Percentiles rank a stretch among this genome's conserved stretches.
Conservation (phyloP, 1,140 invertebrate species). For the Plodia interpunctella region DNA sequence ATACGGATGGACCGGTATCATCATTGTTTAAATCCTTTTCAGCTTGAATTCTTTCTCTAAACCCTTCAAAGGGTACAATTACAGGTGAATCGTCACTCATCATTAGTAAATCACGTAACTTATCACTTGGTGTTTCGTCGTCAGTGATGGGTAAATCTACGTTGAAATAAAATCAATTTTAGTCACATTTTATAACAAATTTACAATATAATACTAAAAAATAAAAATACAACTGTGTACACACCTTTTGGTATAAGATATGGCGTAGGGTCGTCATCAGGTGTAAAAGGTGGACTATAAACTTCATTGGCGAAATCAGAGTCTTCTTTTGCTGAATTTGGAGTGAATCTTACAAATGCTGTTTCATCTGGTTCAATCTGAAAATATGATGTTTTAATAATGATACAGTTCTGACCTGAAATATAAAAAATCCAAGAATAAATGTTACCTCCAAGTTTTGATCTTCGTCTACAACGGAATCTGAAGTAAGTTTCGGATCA, state of each 20-base stretch:
- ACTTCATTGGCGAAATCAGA: slow-evolving; percentile 86
- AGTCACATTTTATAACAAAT: neutral
- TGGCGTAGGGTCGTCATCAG: slow-evolving; percentile 45
- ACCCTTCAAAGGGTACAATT: slow-evolving; percentile 60
- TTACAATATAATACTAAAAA: slow-evolving; percentile 8
- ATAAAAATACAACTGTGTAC: neutral
- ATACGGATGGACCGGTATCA: slow-evolving; percentile 25
- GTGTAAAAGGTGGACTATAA: slow-evolving; percentile 82
- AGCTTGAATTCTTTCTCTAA: slow-evolving; percentile 59
- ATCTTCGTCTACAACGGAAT: slow-evolving; percentile 25
- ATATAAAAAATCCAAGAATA: neutral
- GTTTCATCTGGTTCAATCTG: slow-evolving; percentile 81
- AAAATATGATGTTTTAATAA: slow-evolving; percentile 12
- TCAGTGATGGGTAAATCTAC: slow-evolving; percentile 12
- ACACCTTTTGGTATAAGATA: slow-evolving; percentile 50
- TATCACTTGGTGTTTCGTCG: slow-evolving; percentile 53
- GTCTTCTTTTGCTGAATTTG: slow-evolving; percentile 81
- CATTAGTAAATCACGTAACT: slow-evolving; percentile 57
- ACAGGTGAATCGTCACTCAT: slow-evolving; percentile 51
- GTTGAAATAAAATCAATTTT: slow-evolving; percentile 7
- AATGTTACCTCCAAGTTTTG: slow-evolving; percentile 35
- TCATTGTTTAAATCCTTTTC: slow-evolving; percentile 33
- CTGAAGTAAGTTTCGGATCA: slow-evolving; percentile 52
- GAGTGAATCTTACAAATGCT: slow-evolving; percentile 87
- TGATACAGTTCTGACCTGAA: slow-evolving; percentile 2